phyloP scores from a whole-genome alignment of 2,888 invertebrate species.

The Oegoconia quadripuncta region DNA sequence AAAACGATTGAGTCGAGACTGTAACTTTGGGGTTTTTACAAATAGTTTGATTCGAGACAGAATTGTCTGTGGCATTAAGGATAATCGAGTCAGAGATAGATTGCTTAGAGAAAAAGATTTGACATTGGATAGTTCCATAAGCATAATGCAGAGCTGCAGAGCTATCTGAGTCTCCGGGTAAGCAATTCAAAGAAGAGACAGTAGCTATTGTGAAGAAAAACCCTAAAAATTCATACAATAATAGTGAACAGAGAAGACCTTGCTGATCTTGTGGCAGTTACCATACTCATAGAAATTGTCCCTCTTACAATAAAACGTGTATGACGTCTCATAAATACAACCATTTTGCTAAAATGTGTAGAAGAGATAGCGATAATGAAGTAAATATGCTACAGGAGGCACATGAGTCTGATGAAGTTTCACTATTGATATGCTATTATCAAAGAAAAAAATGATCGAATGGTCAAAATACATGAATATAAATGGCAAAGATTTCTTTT shows the following conservation, averaged over 20 bases:
- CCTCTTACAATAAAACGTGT: too few species aligned
- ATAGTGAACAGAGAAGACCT: background rate
- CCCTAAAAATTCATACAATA: background rate
- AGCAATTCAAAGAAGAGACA: background rate
- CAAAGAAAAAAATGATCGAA: too few species aligned
- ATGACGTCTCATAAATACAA: too few species aligned
- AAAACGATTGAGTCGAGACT: too few species aligned
- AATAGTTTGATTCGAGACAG: background rate
- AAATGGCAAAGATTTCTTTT: too few species aligned
- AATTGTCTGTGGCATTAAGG: background rate
- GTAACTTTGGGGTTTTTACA: background rate
- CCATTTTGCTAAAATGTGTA: too few species aligned
- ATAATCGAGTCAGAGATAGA: background rate
- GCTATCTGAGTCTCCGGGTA: background rate
- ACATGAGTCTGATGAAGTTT: too few species aligned
- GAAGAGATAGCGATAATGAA: too few species aligned
- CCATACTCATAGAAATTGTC: background rate
- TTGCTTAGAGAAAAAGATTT: background rate
- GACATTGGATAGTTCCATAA: background rate
- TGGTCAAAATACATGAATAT: too few species aligned
- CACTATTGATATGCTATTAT: too few species aligned
- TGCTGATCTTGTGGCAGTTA: background rate
- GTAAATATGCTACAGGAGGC: too few species aligned
- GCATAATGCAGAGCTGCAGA: background rate
- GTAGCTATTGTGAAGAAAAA: background rate